Conservation (phyloP, 92 coral and sea anemone species). For the Phenganax stokvisi region DNA sequence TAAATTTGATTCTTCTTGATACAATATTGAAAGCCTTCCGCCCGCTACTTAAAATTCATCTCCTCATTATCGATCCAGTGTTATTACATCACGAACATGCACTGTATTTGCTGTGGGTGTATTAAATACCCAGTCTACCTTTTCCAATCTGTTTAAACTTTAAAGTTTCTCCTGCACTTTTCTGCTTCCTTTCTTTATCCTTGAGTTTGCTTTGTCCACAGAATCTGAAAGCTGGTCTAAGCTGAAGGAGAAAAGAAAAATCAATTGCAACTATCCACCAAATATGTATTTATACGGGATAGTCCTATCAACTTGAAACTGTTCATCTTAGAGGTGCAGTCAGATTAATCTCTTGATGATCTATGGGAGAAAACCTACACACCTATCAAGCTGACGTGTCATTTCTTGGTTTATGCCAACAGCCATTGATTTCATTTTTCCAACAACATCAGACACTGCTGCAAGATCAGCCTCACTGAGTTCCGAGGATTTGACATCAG, state of each 20-base stretch:
- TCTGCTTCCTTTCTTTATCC: conserved; percentile 57
- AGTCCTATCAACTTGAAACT: background rate
- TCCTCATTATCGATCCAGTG: too few species aligned
- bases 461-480: conserved; percentile 81
- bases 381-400: conserved; percentile 66
- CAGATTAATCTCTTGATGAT: too few species aligned
- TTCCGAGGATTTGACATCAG: conserved; percentile 1
- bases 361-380: background rate
- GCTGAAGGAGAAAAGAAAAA: background rate
- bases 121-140: background rate
- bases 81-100: too few species aligned
- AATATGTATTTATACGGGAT: background rate
- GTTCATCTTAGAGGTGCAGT: too few species aligned
- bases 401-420: conserved; percentile 81
- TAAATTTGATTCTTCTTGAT: too few species aligned
- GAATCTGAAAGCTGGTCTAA: conserved; percentile 74
- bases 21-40: too few species aligned
- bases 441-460: conserved; percentile 66
- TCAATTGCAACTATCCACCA: background rate
- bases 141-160: background rate
- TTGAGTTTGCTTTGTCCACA: conserved; percentile 84
- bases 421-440: conserved; percentile 75
- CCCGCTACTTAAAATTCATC: too few species aligned
- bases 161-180: conserved; percentile 42
- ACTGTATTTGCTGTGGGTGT: background rate